Conservation (phyloP, 2,797 vertebrate genomes). For the Leptatherina wallacei region DNA sequence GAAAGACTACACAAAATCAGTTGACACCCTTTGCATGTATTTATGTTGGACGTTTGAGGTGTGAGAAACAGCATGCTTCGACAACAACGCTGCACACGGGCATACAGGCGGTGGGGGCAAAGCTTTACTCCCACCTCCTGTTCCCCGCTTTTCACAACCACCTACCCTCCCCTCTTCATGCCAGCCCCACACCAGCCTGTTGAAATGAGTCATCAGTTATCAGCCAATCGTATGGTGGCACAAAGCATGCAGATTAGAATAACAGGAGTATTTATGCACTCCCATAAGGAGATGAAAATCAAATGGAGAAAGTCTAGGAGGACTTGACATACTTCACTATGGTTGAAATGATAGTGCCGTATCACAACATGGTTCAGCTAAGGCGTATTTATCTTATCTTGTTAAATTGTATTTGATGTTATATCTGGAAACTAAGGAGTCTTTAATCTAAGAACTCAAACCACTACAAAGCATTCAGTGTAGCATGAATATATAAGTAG, state of each 20-base stretch:
- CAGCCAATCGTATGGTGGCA: conserved; percentile 74
- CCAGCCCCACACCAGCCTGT: conserved; percentile 79
- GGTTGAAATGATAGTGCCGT: conserved; percentile 10
- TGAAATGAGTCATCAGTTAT: conserved; percentile 82
- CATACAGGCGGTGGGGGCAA: conserved; percentile 57
- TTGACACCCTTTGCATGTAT: conserved; percentile 55
- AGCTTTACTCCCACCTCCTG: conserved; percentile 71
- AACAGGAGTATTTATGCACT: conserved; percentile 75
- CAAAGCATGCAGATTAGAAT: conserved; percentile 79
- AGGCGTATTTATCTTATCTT: neutral
- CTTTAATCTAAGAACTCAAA: neutral
- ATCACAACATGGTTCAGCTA: neutral
- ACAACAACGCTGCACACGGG: conserved; percentile 64
- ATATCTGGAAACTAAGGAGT: neutral
- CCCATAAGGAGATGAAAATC: conserved; percentile 57
- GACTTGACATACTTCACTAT: conserved; percentile 49
- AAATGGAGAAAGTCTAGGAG: conserved; percentile 52
- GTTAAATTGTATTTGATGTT: neutral
- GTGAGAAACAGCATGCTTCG: conserved; percentile 31
- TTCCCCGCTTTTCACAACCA: conserved; percentile 61
- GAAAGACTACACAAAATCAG: conserved; percentile 48
- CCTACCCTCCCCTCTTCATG: conserved; percentile 57
- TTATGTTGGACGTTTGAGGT: conserved; percentile 45
- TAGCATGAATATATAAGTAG: neutral
- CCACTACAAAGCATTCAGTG: neutral